Evolutionary conservation across 2,797 vertebrate species (phyloP).

Genomic region (Labeo calbasu): DNA sequence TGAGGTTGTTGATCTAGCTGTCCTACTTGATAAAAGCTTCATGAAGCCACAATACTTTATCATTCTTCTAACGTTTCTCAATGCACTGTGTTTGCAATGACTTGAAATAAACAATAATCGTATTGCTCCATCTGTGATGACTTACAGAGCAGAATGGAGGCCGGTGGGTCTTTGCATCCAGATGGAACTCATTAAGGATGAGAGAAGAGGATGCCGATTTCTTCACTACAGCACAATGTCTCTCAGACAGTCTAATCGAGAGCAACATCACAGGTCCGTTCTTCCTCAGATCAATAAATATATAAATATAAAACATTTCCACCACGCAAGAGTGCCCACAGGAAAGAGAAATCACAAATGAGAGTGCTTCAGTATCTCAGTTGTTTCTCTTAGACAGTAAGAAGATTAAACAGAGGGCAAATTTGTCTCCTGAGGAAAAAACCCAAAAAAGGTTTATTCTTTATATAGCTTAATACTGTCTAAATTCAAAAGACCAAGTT

Average conservation of each 20-base stretch:
- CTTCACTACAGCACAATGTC: conserved; percentile 72
- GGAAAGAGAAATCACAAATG: background rate
- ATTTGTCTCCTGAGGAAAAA: background rate
- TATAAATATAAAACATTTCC: background rate
- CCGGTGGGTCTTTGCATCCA: conserved; percentile 78
- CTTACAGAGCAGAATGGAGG: conserved; percentile 70
- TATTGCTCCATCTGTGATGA: background rate
- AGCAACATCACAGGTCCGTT: conserved; percentile 76
- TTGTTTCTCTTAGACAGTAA: background rate
- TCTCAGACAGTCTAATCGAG: conserved; percentile 56
- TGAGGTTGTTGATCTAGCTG: background rate
- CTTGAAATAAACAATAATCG: conserved; percentile 8
- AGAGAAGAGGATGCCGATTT: conserved; percentile 65
- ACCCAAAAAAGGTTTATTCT: background rate
- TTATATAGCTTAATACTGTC: background rate
- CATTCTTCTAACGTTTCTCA: background rate
- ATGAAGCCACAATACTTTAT: background rate
- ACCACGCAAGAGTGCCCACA: background rate
- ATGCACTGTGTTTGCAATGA: background rate
- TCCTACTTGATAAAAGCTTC: background rate
- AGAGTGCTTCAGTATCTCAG: background rate
- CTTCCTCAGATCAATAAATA: background rate
- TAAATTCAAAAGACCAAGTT: background rate
- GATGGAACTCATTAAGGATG: conserved; percentile 75
- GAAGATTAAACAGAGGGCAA: background rate